A percentile compares a stretch with the other conserved stretches of the same genome.
Evolutionary conservation across 1,140 invertebrate genomes (phyloP).

Genomic region (Trialeurodes vaporariorum): DNA sequence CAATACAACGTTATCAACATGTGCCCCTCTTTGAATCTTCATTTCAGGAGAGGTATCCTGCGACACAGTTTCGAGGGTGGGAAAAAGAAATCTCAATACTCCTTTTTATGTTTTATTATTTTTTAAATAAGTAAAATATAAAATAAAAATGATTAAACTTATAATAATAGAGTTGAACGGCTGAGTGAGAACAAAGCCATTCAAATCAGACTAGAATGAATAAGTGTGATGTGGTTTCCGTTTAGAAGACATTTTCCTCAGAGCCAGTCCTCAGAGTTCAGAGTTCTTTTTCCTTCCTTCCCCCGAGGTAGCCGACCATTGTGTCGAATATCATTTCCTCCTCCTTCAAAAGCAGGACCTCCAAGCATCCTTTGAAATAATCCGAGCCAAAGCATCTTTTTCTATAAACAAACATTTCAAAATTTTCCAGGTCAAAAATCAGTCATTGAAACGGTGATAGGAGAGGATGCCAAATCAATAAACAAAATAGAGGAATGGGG

Average conservation of each 20-base stretch:
- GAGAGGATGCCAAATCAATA: no score
- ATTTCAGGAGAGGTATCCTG: no score
- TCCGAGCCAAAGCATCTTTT: conserved; percentile 81
- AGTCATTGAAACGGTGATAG: background rate
- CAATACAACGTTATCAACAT: no score
- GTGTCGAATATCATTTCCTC: conserved; percentile 31
- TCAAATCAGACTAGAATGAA: background rate
- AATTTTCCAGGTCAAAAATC: background rate
- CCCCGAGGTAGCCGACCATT: background rate
- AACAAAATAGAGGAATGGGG: no score
- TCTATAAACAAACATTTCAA: conserved; percentile 42
- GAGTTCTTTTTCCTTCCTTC: background rate
- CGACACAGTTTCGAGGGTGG: no score
- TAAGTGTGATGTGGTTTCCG: background rate
- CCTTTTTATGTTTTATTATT: background rate
- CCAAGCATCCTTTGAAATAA: conserved; percentile 83
- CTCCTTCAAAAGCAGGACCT: conserved; percentile 69
- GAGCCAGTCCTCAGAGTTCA: background rate
- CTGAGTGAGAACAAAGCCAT: background rate
- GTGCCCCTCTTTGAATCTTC: no score
- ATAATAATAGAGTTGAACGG: background rate
- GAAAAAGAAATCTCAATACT: no score
- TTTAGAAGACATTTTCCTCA: background rate
- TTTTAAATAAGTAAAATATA: conserved; percentile 1
- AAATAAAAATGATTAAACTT: conserved; percentile 1